Evolutionary conservation across 2,888 invertebrate species (phyloP), one percentile per base, ranked within the genome.

Genomic region (Platycnemis pennipes): DNA sequence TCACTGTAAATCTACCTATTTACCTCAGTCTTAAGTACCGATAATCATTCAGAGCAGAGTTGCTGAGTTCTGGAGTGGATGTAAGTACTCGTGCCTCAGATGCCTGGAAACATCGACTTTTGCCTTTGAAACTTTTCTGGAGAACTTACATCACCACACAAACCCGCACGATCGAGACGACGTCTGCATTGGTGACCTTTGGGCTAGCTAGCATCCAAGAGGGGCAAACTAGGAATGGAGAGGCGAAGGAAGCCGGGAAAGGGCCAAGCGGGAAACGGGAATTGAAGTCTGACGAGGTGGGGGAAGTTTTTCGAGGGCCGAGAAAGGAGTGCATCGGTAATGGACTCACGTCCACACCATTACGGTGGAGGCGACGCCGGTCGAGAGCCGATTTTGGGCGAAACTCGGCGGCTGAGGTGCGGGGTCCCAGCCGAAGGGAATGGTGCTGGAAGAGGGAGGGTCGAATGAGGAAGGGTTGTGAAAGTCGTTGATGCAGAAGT

Each of bases 341-440:
- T 91, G 69, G 91, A 91, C 91, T 63, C 91, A 91, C 69, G 91
- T 91, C 42, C 63, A 31, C 63, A 44, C 91, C 91, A 91, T 91
- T 91, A 91, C 63, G 44, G 26, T 44, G 44, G 42, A 89, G 91
- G 91, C 63, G 91, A 91, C 91, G 91, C 91, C 63, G 44, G 63
- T 56, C 56, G 56, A 56, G 26, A 56, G 89, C 89, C 56, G 89
- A 56, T 89, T 89, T 56, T 56, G 89, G 89, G 89, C 56, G 56
- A 89, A 89, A 56, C 89, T 89, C 56, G 22, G 89, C 56, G 89
- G 63, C 63, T 56, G 56, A 46, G 56, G 89, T n/a, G 77, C 77
- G 22, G 56, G 42, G 8, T 42, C 44, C 89, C 19, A 11, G 89
- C 22, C 7, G 89, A 19, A 89, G 45, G 42, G 22, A 53, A 26